Evolutionary conservation across 2,888 invertebrate species (phyloP).

Genomic region (Leistus spinibarbis): DNA sequence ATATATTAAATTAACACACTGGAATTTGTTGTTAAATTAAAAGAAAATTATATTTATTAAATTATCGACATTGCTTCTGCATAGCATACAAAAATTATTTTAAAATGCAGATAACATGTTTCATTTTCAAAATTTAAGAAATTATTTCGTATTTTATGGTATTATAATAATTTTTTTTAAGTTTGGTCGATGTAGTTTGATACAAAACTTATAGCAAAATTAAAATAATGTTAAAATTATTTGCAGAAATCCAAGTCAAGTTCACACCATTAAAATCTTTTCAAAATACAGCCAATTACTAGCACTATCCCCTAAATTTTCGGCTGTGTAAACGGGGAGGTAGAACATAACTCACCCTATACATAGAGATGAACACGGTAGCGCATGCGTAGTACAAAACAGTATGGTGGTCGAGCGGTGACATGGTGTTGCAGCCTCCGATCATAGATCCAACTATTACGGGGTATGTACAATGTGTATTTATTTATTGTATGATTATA

Average conservation of each 20-base stretch:
- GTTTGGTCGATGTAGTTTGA: too few relatives aligned
- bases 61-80: too few relatives aligned
- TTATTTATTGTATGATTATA: constrained; percentile 13
- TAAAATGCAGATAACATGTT: too few relatives aligned
- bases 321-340: constrained; percentile 27
- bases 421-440: constrained; percentile 36
- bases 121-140: too few relatives aligned
- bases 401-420: constrained; percentile 36
- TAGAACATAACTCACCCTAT: neutral
- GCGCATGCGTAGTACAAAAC: constrained; percentile 27
- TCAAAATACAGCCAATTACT: neutral
- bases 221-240: neutral
- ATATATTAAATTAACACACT: too few relatives aligned
- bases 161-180: neutral
- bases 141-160: neutral
- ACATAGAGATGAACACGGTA: neutral
- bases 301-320: constrained; percentile 19
- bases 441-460: constrained; percentile 17
- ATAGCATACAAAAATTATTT: too few relatives aligned
- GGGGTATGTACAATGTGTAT: constrained; percentile 27
- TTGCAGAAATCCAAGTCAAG: neutral
- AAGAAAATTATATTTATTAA: too few relatives aligned
- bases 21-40: too few relatives aligned
- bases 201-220: neutral
- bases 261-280: constrained; percentile 26